A percentile compares a stretch with the other conserved stretches of the same genome.
Evolutionary conservation across 2,113 vertebrate genomes (phyloP).

Genomic region (Hippocampus mohnikei): DNA sequence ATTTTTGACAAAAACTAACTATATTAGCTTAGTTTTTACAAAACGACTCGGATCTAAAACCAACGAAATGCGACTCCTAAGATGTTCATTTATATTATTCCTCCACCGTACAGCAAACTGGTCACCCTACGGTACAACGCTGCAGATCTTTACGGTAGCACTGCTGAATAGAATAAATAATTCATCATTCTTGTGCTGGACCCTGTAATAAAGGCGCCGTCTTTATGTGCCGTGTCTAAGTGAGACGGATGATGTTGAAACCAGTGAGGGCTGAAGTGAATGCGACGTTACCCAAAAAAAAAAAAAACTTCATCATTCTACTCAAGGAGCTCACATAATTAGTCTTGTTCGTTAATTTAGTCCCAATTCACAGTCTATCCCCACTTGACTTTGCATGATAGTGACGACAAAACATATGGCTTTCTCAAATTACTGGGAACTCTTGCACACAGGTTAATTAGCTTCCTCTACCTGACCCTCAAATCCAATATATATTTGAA

Average conservation of each 20-base stretch:
- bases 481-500: not conserved
- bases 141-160: conserved; percentile 39
- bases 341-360: not conserved
- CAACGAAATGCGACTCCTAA: conserved; percentile 23
- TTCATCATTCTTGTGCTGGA: conserved; percentile 57
- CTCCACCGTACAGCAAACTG: conserved; percentile 4
- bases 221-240: conserved; percentile 70
- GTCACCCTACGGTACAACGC: conserved; percentile 17
- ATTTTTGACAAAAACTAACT: not conserved
- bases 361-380: not conserved
- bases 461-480: not conserved
- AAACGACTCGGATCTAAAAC: conserved; percentile 2
- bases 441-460: not conserved
- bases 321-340: conserved; percentile 1
- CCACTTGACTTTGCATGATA: not conserved
- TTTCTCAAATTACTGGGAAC: not conserved
- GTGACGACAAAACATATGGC: not conserved
- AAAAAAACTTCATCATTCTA: conserved; percentile 3
- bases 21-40: conserved; percentile 13
- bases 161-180: conserved; percentile 67
- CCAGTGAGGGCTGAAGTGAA: conserved; percentile 68
- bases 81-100: conserved; percentile 31
- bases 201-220: conserved; percentile 70
- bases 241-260: conserved; percentile 76
- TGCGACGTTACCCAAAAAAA: conserved; percentile 66